A percentile compares a stretch with the other conserved stretches of the same genome.
Evolutionary conservation across 2,113 vertebrate genomes (phyloP).

Genomic region (Nicator chloris): DNA sequence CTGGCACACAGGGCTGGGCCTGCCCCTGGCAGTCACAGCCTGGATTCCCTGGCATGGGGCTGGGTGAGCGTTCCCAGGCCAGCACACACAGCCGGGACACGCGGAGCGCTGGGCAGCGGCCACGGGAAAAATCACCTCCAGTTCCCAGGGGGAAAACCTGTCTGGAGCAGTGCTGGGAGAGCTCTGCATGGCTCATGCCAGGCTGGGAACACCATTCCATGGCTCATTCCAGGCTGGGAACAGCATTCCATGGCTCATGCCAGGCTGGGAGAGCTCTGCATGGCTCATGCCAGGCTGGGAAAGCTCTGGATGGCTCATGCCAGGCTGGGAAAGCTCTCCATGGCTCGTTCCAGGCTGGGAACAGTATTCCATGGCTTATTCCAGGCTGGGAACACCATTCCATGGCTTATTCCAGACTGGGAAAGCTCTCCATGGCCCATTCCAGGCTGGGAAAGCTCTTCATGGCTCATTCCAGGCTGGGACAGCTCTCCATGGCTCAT

Average conservation of each 20-base stretch:
- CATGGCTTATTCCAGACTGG: neutral
- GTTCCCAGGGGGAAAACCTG: too few relatives aligned
- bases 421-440: fast-evolving
- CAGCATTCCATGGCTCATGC: too few relatives aligned
- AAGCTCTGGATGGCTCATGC: neutral
- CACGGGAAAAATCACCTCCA: too few relatives aligned
- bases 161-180: neutral
- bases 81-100: too few relatives aligned
- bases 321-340: neutral
- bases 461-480: neutral
- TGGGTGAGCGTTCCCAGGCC: neutral
- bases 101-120: too few relatives aligned
- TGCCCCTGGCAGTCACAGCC: neutral
- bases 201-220: neutral
- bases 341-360: neutral
- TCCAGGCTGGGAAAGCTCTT: neutral
- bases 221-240: neutral
- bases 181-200: neutral
- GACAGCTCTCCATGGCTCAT: neutral
- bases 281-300: neutral
- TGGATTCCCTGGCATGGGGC: fast-evolving
- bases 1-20: neutral
- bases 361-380: fast-evolving
- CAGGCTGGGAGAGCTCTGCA: too few relatives aligned
- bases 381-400: fast-evolving